These are phyloP conservation scores for Gavia stellata DNA, from an alignment of 2,113 vertebrate species.

Conservation along the genomic window DNA sequence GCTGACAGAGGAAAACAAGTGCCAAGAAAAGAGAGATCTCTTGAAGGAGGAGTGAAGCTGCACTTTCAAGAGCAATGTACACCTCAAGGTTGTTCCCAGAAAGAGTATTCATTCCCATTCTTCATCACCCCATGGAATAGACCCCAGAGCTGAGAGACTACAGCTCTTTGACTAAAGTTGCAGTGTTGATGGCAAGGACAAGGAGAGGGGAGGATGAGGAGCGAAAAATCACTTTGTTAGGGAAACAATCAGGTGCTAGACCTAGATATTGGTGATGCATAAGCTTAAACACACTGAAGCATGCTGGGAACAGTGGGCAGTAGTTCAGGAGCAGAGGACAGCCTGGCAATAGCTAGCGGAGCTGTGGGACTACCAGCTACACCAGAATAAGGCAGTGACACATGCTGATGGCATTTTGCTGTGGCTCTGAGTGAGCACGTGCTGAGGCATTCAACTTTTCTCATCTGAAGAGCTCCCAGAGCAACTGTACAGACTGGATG, in stretches of 20 bases:
- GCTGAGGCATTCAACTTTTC: not conserved
- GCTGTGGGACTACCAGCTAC: not conserved
- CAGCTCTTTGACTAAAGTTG: not conserved
- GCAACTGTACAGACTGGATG: not conserved
- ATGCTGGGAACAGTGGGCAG: not conserved
- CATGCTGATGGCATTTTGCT: not conserved
- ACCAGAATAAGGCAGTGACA: not conserved
- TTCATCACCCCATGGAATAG: not conserved
- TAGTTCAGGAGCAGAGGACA: not conserved
- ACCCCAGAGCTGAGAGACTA: not conserved
- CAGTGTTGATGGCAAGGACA: not conserved
- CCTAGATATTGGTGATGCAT: not conserved
- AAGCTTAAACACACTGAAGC: not conserved
- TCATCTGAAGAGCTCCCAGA: not conserved
- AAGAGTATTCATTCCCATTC: not conserved
- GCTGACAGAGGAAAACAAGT: not conserved
- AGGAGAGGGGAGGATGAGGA: not conserved
- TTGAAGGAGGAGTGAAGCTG: not conserved
- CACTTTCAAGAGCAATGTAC: not conserved
- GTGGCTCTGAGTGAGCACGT: not conserved
- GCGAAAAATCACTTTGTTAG: not conserved
- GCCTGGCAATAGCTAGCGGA: not conserved
- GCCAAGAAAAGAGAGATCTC: not conserved
- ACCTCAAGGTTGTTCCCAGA: not conserved
- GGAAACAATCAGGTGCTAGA: not conserved